Conservation (phyloP, 2,888 invertebrate genomes). For the Drosophila infuscata region DNA sequence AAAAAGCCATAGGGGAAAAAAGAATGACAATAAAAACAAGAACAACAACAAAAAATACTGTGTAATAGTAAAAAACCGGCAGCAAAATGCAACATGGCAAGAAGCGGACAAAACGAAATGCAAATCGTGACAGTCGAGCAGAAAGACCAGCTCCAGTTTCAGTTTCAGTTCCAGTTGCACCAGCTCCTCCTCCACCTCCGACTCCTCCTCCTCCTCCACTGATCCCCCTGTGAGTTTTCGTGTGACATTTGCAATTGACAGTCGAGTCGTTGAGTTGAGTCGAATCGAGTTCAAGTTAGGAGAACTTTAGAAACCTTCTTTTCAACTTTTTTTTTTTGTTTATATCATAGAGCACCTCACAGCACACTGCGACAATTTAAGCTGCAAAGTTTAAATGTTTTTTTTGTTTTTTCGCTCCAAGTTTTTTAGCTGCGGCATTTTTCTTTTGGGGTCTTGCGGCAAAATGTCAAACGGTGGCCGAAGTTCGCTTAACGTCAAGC, state of each 20-base stretch:
- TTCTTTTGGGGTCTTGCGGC: slow-evolving; percentile 67
- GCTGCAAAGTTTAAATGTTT: slow-evolving; percentile 75
- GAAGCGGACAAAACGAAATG: slow-evolving; percentile 58
- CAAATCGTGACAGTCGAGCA: slow-evolving; percentile 77
- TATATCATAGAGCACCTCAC: background rate
- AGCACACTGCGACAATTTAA: slow-evolving; percentile 71
- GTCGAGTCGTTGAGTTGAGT: slow-evolving; percentile 61
- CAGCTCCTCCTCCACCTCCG: background rate
- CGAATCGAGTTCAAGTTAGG: slow-evolving; percentile 55
- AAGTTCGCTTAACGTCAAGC: slow-evolving; percentile 68
- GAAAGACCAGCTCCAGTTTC: slow-evolving; percentile 55
- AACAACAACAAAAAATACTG: slow-evolving; percentile 21
- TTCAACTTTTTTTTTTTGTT: slow-evolving; percentile 18
- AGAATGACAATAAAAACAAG: slow-evolving; percentile 24
- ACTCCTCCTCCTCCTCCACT: background rate
- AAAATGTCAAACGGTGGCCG: slow-evolving; percentile 79
- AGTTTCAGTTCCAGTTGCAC: slow-evolving; percentile 20
- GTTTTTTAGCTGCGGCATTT: slow-evolving; percentile 50
- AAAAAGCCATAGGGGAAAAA: slow-evolving; percentile 21
- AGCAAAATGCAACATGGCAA: slow-evolving; percentile 40
- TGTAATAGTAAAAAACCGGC: slow-evolving; percentile 19
- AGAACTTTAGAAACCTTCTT: slow-evolving; percentile 50
- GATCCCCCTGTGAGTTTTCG: slow-evolving; percentile 42
- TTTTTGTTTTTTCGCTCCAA: slow-evolving; percentile 19
- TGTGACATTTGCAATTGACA: slow-evolving; percentile 81